phyloP scores from a whole-genome alignment of 2,113 vertebrate species.

The Clarias gariepinus region DNA sequence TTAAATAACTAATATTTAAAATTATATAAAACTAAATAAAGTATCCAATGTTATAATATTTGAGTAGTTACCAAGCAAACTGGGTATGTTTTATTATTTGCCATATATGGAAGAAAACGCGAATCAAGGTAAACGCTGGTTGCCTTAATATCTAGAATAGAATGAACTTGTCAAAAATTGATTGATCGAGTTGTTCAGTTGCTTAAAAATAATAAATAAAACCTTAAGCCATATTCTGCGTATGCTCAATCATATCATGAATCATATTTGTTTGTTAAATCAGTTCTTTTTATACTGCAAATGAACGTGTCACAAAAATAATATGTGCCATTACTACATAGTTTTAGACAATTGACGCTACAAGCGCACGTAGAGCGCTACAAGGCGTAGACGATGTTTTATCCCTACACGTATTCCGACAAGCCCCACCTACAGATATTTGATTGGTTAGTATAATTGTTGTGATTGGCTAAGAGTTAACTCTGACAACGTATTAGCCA shows the following conservation, averaged over 20 bases:
- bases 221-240: not conserved
- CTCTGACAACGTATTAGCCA: not conserved
- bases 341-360: not conserved
- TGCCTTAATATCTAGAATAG: not conserved
- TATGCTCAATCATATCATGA: not conserved
- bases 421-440: not conserved
- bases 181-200: not conserved
- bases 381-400: slow-evolving; percentile 64
- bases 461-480: not conserved
- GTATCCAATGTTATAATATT: not conserved
- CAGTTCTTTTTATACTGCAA: not conserved
- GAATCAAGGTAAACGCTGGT: slow-evolving; percentile 43
- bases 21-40: not conserved
- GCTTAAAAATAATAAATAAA: no score
- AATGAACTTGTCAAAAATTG: fast-evolving
- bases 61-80: not conserved
- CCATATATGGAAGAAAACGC: slow-evolving; percentile 56
- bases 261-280: not conserved
- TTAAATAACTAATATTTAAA: not conserved
- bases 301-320: not conserved
- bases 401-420: not conserved
- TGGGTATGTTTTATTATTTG: slow-evolving; percentile 16
- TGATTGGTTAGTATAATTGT: not conserved
- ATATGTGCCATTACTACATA: not conserved
- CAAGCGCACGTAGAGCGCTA: not conserved